Base-by-base conservation (phyloP, 64 coral and sea anemone genomes). In the Catalaphyllia jardinei region DNA sequence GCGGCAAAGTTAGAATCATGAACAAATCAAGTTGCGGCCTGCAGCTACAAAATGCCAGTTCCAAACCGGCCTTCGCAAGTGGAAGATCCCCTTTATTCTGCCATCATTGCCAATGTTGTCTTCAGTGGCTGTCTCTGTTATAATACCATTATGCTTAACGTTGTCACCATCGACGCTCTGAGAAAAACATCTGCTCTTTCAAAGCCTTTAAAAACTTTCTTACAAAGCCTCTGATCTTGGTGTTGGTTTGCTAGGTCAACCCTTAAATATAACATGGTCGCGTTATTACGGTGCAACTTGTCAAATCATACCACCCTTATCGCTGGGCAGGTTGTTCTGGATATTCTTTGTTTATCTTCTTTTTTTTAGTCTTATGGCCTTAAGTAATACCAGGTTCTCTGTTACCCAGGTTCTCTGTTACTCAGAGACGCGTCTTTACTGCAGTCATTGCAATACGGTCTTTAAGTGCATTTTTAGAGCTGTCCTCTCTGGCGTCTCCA, bases 141-240 rank as follows among this genome's bases (percentile, higher is more conserved):
- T 28, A 13, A 28, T 12, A 61, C 77, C 10, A 31, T 46, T 1
- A 79, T 60, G 49, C 24, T 79, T 52, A 79, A 79, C 28, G 5
- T 29, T 30, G 51, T 57, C 4, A 60, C 77, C 16, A 60, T 79
- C 14, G 13, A 79, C 46, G 77, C 77, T 79, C 28, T 33, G 77
- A 6, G n/a, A 13, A 79, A 79, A 79, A 79, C 77, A n/a, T 30
- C 77, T 29, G 30, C 28, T 24, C 12, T 29, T 18, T 11, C 24
- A 25, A 79, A 60, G 28, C 25, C 77, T 7, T 60, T 79, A 29
- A 79, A 79, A 52, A 18, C 16, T 11, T 52, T 79, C 3, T 52
- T 79, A 28, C 17, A 60, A 18, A 79, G 77, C 28, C 60, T 79
- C 77, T 18, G 77, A 79, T 22, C 77, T 79, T 18, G 51, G 77